Conservation (phyloP, 2,888 invertebrate genomes). For the Drosophila anomelani region DNA sequence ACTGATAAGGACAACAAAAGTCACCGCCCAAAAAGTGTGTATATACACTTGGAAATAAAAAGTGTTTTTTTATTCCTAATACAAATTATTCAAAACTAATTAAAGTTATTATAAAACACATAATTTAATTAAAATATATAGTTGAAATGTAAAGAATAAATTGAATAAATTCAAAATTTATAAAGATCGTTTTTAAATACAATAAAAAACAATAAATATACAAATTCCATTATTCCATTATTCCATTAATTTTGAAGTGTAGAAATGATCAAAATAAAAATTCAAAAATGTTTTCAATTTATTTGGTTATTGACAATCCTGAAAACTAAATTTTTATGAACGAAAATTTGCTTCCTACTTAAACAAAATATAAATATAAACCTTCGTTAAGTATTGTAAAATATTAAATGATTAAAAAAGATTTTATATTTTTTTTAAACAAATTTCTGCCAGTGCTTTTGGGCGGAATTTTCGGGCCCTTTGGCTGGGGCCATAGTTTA, state of each 20-base stretch:
- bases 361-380: not conserved
- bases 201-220: no score
- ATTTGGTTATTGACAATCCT: no score
- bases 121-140: not conserved
- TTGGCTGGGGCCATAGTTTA: slow-evolving; percentile 69
- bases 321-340: not conserved
- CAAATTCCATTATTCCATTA: no score
- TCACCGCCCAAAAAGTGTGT: slow-evolving; percentile 16
- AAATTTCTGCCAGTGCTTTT: slow-evolving; percentile 18
- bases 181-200: not conserved
- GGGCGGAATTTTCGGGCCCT: slow-evolving; percentile 42
- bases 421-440: not conserved
- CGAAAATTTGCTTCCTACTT: not conserved
- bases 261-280: not conserved
- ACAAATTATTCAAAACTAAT: not conserved
- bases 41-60: slow-evolving; percentile 9
- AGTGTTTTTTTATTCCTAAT: not conserved
- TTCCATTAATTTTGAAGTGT: not conserved
- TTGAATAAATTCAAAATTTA: not conserved
- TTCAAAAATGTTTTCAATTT: not conserved
- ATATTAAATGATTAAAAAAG: not conserved
- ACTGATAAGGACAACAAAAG: slow-evolving; percentile 33
- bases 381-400: not conserved
- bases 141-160: not conserved
- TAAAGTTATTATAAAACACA: no score